phyloP scores from a whole-genome alignment of 1,140 invertebrate genomes.

The Babylonia areolata region DNA sequence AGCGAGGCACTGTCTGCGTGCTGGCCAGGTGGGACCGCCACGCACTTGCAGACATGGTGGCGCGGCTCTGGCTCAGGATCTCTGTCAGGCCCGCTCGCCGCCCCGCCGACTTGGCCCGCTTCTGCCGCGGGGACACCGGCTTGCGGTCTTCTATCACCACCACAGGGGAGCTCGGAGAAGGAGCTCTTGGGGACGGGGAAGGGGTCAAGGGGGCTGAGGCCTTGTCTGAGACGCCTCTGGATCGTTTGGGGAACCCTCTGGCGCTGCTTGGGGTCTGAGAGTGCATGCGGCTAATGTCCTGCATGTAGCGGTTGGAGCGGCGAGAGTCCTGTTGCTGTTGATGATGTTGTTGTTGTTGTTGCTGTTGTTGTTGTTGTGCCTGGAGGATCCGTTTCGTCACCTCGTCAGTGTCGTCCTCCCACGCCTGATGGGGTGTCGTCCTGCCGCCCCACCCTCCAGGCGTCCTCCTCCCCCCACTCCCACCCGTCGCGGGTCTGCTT shows the following conservation, averaged over 20 bases:
- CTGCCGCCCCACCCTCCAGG: neutral
- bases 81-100: conserved; percentile 47
- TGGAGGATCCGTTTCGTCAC: conserved; percentile 59
- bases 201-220: neutral
- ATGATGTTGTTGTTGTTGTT: conserved; percentile 31
- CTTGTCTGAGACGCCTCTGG: neutral
- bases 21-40: conserved; percentile 59
- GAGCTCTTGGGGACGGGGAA: neutral
- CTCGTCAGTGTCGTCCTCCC: conserved; percentile 57
- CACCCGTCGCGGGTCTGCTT: conserved; percentile 27
- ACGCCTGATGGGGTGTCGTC: conserved; percentile 45
- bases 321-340: neutral
- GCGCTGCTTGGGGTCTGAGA: neutral
- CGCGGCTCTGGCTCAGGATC: conserved; percentile 58
- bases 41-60: conserved; percentile 56
- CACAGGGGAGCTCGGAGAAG: neutral
- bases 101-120: conserved; percentile 27
- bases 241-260: neutral
- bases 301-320: conserved; percentile 27
- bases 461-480: neutral
- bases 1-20: conserved; percentile 46
- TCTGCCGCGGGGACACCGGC: conserved; percentile 21
- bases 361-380: conserved; percentile 35
- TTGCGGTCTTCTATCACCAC: conserved; percentile 24
- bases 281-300: neutral